Conservation (phyloP, 2,113 vertebrate genomes). For the Larimichthys polyactis region DNA sequence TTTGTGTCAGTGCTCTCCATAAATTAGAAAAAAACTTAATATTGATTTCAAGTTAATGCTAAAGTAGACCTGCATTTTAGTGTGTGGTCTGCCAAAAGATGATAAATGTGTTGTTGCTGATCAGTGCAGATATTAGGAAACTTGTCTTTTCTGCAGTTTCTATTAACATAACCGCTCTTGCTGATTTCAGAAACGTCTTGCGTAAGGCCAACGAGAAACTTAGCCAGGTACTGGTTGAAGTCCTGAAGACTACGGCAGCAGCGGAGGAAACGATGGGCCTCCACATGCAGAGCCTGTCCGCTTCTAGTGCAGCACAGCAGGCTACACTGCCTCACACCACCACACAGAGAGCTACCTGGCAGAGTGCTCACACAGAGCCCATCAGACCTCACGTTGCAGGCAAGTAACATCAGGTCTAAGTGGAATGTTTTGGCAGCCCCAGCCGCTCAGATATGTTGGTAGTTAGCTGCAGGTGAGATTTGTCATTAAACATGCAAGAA, state of each 20-base stretch:
- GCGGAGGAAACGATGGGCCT: conserved; percentile 93
- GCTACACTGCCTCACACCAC: conserved; percentile 3
- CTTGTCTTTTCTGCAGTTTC: neutral
- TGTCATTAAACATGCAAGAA: neutral
- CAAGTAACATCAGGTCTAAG: conserved; percentile 16
- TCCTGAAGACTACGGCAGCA: conserved; percentile 93
- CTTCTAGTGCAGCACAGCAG: conserved; percentile 76
- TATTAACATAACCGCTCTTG: neutral
- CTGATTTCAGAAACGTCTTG: conserved; percentile 81
- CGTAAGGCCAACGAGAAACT: conserved; percentile 89
- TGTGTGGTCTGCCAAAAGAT: neutral
- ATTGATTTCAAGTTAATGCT: neutral
- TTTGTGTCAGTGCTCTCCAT: neutral
- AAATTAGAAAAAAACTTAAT: neutral
- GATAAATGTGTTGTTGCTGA: neutral
- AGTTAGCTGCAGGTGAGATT: neutral
- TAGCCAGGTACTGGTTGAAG: conserved; percentile 89
- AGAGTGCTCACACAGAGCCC: conserved; percentile 73
- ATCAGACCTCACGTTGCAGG: conserved; percentile 60
- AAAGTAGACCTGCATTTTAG: neutral
- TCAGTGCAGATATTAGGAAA: neutral
- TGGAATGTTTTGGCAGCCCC: neutral
- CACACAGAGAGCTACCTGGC: conserved; percentile 75
- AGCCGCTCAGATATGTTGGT: neutral
- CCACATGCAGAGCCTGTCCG: conserved; percentile 88